Evolutionary conservation across 2,888 invertebrate species (phyloP).

Genomic region (Gymnocheta viridis): DNA sequence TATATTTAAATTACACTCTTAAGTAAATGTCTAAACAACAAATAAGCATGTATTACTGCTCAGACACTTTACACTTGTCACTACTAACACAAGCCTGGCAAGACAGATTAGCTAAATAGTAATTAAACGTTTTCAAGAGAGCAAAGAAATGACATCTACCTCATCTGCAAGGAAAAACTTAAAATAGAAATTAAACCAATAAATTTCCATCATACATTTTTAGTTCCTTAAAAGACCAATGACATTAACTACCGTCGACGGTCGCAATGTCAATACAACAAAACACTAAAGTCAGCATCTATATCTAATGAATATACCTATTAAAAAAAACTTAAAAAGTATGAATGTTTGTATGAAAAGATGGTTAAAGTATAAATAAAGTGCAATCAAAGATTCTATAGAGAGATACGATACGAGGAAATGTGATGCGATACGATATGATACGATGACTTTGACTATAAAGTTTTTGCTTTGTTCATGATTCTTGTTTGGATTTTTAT

Average conservation of each 20-base stretch:
- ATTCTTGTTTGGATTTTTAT: constrained; percentile 50
- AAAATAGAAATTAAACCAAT: constrained; percentile 32
- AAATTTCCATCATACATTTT: constrained; percentile 42
- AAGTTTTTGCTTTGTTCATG: constrained; percentile 49
- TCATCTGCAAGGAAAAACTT: too few relatives aligned
- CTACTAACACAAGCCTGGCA: not conserved
- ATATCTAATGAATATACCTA: not conserved
- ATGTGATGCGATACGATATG: constrained; percentile 21
- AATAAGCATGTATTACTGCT: not conserved
- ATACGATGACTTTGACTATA: constrained; percentile 64
- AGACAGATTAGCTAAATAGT: not conserved
- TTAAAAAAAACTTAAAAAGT: not conserved
- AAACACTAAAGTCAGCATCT: constrained; percentile 47
- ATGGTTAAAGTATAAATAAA: constrained; percentile 47
- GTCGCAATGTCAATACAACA: constrained; percentile 66
- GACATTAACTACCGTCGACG: constrained; percentile 62
- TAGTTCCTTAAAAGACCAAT: constrained; percentile 70
- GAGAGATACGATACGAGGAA: constrained; percentile 62
- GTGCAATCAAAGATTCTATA: constrained; percentile 69
- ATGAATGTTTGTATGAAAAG: constrained; percentile 25
- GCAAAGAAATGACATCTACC: constrained; percentile 10
- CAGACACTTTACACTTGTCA: not conserved
- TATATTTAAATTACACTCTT: not conserved
- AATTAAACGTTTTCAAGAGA: constrained; percentile 6
- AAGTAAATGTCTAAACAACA: not conserved